Conservation (phyloP, 2,113 vertebrate species). For the Dicaeum eximium region DNA sequence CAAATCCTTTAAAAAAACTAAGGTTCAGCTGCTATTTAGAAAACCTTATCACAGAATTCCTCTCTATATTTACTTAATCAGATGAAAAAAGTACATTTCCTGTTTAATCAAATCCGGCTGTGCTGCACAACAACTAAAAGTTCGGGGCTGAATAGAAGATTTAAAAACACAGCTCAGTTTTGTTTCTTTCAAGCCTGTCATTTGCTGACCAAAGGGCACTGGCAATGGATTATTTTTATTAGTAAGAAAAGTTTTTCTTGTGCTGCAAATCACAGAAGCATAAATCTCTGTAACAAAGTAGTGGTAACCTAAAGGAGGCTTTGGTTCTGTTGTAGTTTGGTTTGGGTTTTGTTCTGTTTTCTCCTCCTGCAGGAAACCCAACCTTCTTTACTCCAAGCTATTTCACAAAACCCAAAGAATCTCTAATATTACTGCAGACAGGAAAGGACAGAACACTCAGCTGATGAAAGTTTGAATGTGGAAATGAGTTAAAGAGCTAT, state of each 20-base stretch:
- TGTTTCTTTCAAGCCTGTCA: constrained; percentile 10
- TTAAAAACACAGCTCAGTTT: constrained; percentile 36
- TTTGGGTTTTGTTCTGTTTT: neutral
- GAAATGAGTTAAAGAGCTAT: neutral
- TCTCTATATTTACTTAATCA: neutral
- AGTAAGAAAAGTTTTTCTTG: neutral
- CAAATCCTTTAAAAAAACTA: neutral
- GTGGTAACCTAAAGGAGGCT: neutral
- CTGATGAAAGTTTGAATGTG: neutral
- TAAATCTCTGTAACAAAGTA: constrained; percentile 22
- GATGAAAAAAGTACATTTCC: constrained; percentile 8
- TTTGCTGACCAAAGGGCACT: constrained; percentile 49
- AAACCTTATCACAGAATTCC: neutral
- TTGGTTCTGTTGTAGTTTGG: neutral
- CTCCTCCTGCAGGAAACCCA: neutral
- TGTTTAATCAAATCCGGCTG: neutral
- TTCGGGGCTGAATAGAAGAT: constrained; percentile 17
- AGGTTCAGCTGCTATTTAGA: neutral
- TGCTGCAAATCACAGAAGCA: neutral
- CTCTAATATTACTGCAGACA: neutral
- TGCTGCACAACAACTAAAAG: neutral
- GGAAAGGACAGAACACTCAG: neutral
- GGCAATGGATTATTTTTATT: constrained; percentile 43
- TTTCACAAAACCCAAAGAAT: neutral
- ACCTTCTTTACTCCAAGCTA: neutral